A percentile compares a stretch with the other conserved stretches of the same genome.
These are phyloP conservation scores for Mormyrus lacerda DNA, from an alignment of 2,113 vertebrate species.

Conservation along the genomic window DNA sequence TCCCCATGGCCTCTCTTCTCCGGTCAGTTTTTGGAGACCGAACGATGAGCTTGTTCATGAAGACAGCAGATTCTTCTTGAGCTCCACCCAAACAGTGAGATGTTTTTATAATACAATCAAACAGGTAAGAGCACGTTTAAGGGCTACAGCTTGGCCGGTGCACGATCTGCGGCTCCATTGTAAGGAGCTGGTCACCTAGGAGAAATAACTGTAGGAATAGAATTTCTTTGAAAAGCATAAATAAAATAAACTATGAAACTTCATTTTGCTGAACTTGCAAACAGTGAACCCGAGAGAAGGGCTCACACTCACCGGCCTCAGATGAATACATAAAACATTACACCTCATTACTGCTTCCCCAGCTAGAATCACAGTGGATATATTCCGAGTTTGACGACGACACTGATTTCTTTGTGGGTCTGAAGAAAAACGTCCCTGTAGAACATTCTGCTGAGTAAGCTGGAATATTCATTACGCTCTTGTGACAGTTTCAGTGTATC, in stretches of 20 bases:
- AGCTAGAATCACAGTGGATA: not conserved
- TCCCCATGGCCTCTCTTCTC: not conserved
- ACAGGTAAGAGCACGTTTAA: not conserved
- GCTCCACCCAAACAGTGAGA: not conserved
- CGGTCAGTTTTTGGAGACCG: not conserved
- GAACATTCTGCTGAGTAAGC: not conserved
- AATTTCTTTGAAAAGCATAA: not conserved
- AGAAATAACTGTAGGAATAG: not conserved
- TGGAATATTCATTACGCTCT: not conserved
- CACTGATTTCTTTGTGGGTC: not conserved
- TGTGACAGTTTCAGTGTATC: not conserved
- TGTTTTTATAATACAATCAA: not conserved
- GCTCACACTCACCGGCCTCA: not conserved
- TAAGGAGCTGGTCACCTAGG: not conserved
- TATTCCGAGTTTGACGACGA: not conserved
- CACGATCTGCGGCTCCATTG: not conserved
- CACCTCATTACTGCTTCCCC: not conserved
- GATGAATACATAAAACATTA: not conserved
- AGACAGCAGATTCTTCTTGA: not conserved
- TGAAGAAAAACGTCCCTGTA: not conserved
- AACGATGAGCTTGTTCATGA: not conserved
- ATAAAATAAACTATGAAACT: not conserved
- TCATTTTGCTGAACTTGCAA: not conserved
- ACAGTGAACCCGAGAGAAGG: not conserved
- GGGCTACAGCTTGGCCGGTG: not conserved